Evolutionary conservation across 2,888 invertebrate species (phyloP).

Genomic region (Mechanitis mazaeus): DNA sequence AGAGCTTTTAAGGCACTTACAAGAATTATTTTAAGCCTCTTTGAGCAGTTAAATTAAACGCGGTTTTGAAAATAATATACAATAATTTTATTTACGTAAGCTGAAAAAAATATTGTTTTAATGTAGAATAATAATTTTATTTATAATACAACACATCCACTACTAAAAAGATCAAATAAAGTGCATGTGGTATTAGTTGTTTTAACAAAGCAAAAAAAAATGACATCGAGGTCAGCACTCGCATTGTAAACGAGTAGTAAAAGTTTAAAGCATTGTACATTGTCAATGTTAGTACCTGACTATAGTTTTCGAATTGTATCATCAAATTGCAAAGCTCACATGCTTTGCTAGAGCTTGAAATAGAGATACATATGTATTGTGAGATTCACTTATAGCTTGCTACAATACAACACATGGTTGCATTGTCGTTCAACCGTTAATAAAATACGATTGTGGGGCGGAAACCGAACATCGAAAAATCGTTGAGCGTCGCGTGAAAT

Average conservation of each 20-base stretch:
- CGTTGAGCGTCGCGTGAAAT: slow-evolving; percentile 66
- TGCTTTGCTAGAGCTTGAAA: slow-evolving; percentile 35
- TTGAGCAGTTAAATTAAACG: no score
- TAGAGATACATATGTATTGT: slow-evolving; percentile 20
- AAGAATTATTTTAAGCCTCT: no score
- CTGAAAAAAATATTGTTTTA: no score
- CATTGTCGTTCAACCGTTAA: slow-evolving; percentile 56
- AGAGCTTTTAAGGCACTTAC: no score
- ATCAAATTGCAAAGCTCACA: slow-evolving; percentile 44
- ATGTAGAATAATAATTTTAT: no score
- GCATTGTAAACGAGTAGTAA: slow-evolving; percentile 41
- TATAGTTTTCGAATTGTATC: slow-evolving; percentile 51
- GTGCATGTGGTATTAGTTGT: slow-evolving; percentile 21
- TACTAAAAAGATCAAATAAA: no score
- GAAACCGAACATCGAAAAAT: slow-evolving; percentile 68
- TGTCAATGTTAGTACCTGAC: slow-evolving; percentile 37
- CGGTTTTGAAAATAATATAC: not conserved
- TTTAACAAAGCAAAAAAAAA: slow-evolving; percentile 30
- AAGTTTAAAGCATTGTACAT: slow-evolving; percentile 40
- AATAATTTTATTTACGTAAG: not conserved
- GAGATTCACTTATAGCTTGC: slow-evolving; percentile 51
- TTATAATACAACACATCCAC: no score
- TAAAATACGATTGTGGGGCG: slow-evolving; percentile 63
- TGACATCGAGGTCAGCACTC: slow-evolving; percentile 31
- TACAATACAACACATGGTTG: slow-evolving; percentile 47